These are phyloP conservation scores for Gnathonemus echidnorhynchus DNA, from an alignment of 2,113 vertebrate genomes.

Conservation along the genomic window DNA sequence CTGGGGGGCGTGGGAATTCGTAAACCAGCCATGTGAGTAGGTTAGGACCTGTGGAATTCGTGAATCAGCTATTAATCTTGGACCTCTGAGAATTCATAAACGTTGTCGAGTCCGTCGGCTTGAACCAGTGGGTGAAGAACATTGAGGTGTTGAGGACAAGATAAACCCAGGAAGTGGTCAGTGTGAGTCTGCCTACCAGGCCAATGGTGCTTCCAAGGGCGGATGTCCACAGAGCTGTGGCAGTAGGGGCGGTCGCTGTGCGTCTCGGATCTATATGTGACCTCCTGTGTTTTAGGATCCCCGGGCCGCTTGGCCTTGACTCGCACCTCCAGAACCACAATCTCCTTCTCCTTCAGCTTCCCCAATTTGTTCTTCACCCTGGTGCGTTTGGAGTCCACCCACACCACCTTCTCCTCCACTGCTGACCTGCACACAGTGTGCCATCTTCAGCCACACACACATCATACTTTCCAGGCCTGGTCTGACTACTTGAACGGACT, in stretches of 20 bases:
- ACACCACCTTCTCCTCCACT: slow-evolving; percentile 62
- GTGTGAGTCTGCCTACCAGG: not conserved
- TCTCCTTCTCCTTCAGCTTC: slow-evolving; percentile 62
- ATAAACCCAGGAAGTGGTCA: not conserved
- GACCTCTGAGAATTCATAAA: not conserved
- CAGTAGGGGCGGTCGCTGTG: slow-evolving; percentile 61
- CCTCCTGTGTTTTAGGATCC: slow-evolving; percentile 52
- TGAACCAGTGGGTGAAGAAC: not conserved
- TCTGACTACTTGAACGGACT: not conserved
- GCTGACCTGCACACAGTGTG: slow-evolving; percentile 46
- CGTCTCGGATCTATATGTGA: slow-evolving; percentile 61
- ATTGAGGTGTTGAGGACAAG: not conserved
- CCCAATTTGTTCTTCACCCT: slow-evolving; percentile 55
- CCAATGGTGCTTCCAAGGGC: slow-evolving; percentile 51
- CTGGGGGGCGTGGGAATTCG: not conserved
- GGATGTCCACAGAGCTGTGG: slow-evolving; percentile 51
- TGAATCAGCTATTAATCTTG: not conserved
- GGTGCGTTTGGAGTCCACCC: slow-evolving; percentile 61
- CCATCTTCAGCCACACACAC: not conserved
- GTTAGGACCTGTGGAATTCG: not conserved
- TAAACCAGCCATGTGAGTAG: not conserved
- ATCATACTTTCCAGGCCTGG: not conserved
- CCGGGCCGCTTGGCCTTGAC: slow-evolving; percentile 60
- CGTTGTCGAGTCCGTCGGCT: not conserved
- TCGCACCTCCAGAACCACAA: slow-evolving; percentile 57